A percentile compares a stretch with the other conserved stretches of the same genome.
Conservation (phyloP, 2,797 vertebrate species). For the Lophius americanus region DNA sequence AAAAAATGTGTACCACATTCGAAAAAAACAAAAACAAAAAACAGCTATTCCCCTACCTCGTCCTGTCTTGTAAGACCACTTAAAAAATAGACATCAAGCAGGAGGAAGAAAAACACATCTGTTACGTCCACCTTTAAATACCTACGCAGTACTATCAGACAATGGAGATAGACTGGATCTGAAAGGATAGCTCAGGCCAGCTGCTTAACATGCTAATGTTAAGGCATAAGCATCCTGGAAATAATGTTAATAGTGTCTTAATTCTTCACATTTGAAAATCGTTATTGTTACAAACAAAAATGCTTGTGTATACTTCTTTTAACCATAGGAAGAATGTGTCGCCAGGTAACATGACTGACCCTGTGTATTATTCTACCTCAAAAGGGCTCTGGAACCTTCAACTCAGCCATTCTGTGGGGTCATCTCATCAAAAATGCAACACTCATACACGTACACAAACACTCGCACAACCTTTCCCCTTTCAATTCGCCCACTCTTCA, state of each 20-base stretch:
- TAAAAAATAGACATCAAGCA: too few relatives aligned
- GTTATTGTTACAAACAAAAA: not conserved
- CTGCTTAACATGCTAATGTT: not conserved
- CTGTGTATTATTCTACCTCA: conserved; percentile 44
- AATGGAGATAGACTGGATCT: too few relatives aligned
- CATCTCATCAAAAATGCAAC: conserved; percentile 67
- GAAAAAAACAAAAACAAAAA: conserved; percentile 31
- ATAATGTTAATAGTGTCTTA: not conserved
- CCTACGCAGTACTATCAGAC: too few relatives aligned
- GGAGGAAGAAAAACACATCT: too few relatives aligned
- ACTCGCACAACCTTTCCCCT: conserved; percentile 56
- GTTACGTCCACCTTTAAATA: too few relatives aligned
- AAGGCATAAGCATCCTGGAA: not conserved
- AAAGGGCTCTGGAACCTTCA: conserved; percentile 66
- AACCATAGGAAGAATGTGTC: conserved; percentile 32
- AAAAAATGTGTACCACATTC: conserved; percentile 6
- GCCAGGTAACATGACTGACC: conserved; percentile 42
- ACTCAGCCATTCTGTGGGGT: conserved; percentile 56
- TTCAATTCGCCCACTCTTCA: conserved; percentile 56
- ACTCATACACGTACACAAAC: conserved; percentile 54
- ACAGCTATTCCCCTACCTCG: conserved; percentile 19
- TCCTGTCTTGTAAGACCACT: too few relatives aligned
- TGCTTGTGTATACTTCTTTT: not conserved
- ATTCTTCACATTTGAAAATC: not conserved
- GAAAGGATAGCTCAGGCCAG: too few relatives aligned